Percentiles rank a stretch among this genome's conserved stretches.
These are phyloP conservation scores for Drosophila nannoptera DNA, from an alignment of 1,140 invertebrate genomes.

Conservation along the genomic window DNA sequence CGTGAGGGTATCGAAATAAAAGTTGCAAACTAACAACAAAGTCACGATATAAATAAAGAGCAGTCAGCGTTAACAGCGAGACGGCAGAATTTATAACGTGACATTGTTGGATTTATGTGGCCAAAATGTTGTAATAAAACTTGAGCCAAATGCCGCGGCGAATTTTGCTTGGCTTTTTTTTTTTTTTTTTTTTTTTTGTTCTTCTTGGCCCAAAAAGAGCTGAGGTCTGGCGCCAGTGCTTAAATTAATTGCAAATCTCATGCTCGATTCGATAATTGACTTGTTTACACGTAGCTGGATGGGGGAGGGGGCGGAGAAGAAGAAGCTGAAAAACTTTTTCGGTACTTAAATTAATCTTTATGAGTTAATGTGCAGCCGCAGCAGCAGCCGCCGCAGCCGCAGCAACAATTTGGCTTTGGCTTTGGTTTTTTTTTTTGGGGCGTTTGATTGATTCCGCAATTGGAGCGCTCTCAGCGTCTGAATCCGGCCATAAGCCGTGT, in stretches of 20 bases:
- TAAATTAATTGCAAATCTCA: constrained; percentile 57
- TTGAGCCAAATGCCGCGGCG: constrained; percentile 14
- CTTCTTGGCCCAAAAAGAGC: not conserved
- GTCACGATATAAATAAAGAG: constrained; percentile 73
- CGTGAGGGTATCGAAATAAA: constrained; percentile 16
- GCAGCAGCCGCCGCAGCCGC: not conserved
- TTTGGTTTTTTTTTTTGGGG: not conserved
- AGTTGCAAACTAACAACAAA: constrained; percentile 70
- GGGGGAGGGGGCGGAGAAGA: constrained; percentile 2
- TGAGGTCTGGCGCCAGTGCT: constrained; percentile 49
- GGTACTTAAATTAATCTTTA: constrained; percentile 37
- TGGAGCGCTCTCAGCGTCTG: constrained; percentile 16
- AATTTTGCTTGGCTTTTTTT: too few relatives aligned
- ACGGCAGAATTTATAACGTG: constrained; percentile 70
- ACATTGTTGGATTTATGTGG: constrained; percentile 74
- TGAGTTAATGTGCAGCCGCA: constrained; percentile 3
- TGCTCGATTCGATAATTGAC: constrained; percentile 41
- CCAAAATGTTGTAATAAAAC: constrained; percentile 71
- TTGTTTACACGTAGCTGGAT: constrained; percentile 40
- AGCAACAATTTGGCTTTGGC: not conserved
- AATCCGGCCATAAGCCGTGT: constrained; percentile 27
- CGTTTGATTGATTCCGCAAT: constrained; percentile 40
- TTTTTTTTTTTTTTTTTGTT: too few relatives aligned
- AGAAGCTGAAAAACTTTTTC: constrained; percentile 21
- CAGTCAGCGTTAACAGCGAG: constrained; percentile 60